Evolutionary conservation across 2,888 invertebrate species (phyloP), one percentile per base, ranked within the genome.

Genomic region (Diloba caeruleocephala): DNA sequence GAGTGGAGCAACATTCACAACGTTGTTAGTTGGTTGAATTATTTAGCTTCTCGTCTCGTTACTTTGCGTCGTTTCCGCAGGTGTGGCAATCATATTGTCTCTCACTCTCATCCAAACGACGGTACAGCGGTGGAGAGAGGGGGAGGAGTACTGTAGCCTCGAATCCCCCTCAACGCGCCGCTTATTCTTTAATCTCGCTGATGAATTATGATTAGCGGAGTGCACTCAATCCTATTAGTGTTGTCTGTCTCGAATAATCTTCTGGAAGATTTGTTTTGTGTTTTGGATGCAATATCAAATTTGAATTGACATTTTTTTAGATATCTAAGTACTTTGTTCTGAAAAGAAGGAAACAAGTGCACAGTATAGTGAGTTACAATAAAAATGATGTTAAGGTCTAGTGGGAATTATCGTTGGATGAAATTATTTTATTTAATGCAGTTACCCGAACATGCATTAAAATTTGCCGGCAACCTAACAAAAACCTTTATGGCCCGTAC

Each of bases 121-220:
- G 70, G 67, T 48, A 41, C 37, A 54, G 39, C 41, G 48, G 48
- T 34, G 39, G 32, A 53, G 45, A 53, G 48, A 45, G 32, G 48
- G 51, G 28, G 54, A 13, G n/a, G n/a, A 29, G 55, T 52, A 46
- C 71, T 39, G 45, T 33, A 53, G 51, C 57, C 34, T 54, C 52
- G 59, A 48, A 46, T 67, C 78, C 76, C 82, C 84, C 85, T 78
- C 81, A 79, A 78, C 82, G 79, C 83, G 76, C 68, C 84, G 83
- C 84, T 90, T 88, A 89, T 92, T 92, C 92, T 92, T 92, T 92
- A 92, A 93, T 93, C 92, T 92, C 80, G 87, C 91, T 91, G 92
- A 92, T 93, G 92, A 92, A 92, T 92, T 93, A 92, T 92, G 91
- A 92, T 93, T 92, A 92, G 90, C 90, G 74, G 84, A 92, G 92